Evolutionary conservation across 1,140 invertebrate genomes (phyloP), one percentile per base, ranked within the genome.

Genomic region (Chlorops oryzae): DNA sequence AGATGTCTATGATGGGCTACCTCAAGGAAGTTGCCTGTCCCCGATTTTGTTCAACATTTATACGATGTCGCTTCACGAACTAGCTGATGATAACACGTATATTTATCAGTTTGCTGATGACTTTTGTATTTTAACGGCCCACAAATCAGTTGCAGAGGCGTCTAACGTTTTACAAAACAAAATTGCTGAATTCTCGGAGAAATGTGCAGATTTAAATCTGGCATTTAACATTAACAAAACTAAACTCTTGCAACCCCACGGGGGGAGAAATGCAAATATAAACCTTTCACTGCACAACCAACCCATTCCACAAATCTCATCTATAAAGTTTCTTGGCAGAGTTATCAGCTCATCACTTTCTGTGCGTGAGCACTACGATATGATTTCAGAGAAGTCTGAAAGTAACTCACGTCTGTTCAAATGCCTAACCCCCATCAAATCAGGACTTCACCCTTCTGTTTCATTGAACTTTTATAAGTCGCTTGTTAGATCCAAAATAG

Each of bases 101-200:
- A 3, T 28, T 4, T 45, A 18, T 32, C 43, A 45, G 15, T 45
- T 45, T 17, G 43, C 27, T 9, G 25, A 45, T 27, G 43, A 45
- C 13, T 45, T 45, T 13, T 15, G 18, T 9, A 5, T 45, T 10
- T 12, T 45, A 12, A 32, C 43, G 7, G n/a, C 12, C 12, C 4
- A 28, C 7, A n/a, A n/a, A n/a, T 2, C 28, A 18, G 18, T 45
- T 17, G 13, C 15, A 12, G 43, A 13, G 7, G 25, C 12, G n/a
- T 12, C 22, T 13, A 45, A n/a, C n/a, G n/a, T 32, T 20, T 25
- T 45, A 17, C 25, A 45, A 45, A 3, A 18, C 4, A 45, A 45
- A 32, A 2, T 18, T 2, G 5, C 13, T 12, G 25, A 32, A n/a
- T 45, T 45, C 17, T 18, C 5, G 6, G 20, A 15, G 4, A 3